These are phyloP conservation scores for Microctonus brassicae DNA, from an alignment of 2,888 invertebrate genomes.

Conservation along the genomic window DNA sequence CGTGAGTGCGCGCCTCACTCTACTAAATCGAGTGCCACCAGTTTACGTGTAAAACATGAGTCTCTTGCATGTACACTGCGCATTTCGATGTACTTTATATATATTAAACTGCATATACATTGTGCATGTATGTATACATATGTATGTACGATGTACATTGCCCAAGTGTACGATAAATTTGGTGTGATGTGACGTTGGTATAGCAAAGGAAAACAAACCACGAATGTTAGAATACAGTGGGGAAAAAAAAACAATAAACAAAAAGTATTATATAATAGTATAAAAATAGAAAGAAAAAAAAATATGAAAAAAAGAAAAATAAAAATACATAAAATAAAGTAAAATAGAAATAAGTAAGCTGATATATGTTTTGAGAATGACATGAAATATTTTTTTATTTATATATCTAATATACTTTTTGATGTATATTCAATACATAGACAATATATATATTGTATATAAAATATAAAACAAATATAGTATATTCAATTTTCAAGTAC, in stretches of 20 bases:
- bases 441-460: slow-evolving; percentile 22
- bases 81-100: slow-evolving; percentile 21
- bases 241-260: slow-evolving; percentile 18
- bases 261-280: neutral
- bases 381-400: slow-evolving; percentile 30
- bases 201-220: slow-evolving; percentile 8
- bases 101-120: neutral
- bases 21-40: slow-evolving; percentile 28
- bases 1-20: slow-evolving; percentile 25
- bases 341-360: neutral
- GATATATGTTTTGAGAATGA: neutral
- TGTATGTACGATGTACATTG: neutral
- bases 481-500: slow-evolving; percentile 28
- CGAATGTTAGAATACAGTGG: neutral
- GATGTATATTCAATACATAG: neutral
- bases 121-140: slow-evolving; percentile 9
- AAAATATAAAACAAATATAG: neutral
- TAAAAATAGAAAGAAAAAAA: neutral
- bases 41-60: slow-evolving; percentile 37
- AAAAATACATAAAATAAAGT: neutral
- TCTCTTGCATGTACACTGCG: slow-evolving; percentile 26
- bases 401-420: too few species aligned
- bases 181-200: neutral
- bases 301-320: too few species aligned
- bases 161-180: slow-evolving; percentile 32